Conservation (phyloP, 2,113 vertebrate genomes). For the Leptosomus discolor region DNA sequence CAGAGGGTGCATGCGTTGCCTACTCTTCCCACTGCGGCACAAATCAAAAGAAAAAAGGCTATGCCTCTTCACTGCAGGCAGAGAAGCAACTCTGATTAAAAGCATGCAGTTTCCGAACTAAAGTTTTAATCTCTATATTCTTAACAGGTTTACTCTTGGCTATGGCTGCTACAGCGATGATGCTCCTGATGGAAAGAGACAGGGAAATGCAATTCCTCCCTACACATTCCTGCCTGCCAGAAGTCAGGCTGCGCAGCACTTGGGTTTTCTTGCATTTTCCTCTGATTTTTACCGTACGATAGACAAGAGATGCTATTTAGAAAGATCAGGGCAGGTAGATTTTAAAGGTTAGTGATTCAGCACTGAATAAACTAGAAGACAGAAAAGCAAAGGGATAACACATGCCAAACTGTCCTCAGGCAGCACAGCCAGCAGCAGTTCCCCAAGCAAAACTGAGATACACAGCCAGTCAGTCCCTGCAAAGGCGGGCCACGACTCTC, state of each 20-base stretch:
- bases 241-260: not conserved
- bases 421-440: not conserved
- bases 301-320: not conserved
- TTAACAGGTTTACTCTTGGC: not conserved
- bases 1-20: fast-evolving
- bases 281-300: not conserved
- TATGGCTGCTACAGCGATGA: not conserved
- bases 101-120: not conserved
- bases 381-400: not conserved
- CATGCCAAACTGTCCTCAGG: not conserved
- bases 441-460: fast-evolving
- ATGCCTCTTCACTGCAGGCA: not conserved
- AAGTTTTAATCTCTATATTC: not conserved
- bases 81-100: not conserved
- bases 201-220: not conserved
- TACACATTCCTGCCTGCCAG: not conserved
- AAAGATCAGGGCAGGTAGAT: not conserved
- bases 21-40: not conserved
- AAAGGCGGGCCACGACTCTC: fast-evolving
- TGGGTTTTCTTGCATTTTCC: not conserved
- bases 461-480: not conserved
- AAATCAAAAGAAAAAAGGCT: not conserved
- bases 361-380: not conserved
- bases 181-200: not conserved
- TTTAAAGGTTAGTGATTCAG: not conserved